Conservation (phyloP, 2,888 invertebrate species). For the Apotomis betuletana region DNA sequence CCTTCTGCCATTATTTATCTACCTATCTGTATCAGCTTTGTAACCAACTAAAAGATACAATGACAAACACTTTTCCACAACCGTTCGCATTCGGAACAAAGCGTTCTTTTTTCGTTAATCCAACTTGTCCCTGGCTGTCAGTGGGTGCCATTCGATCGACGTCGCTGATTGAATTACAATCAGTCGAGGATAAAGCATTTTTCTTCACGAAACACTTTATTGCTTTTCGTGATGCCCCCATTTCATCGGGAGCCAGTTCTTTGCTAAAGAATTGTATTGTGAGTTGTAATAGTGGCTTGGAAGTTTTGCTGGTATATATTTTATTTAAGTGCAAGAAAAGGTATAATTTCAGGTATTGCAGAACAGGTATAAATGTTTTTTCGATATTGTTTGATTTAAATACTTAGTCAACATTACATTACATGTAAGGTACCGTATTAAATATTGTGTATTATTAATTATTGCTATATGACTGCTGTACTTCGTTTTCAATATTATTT, state of each 20-base stretch:
- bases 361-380: too few relatives aligned
- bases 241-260: slow-evolving; percentile 6
- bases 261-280: slow-evolving; percentile 1
- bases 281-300: too few relatives aligned
- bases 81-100: slow-evolving; percentile 3
- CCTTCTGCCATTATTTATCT: too few relatives aligned
- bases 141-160: slow-evolving; percentile 19
- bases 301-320: neutral
- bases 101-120: slow-evolving; percentile 11
- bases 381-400: too few relatives aligned
- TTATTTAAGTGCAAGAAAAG: too few relatives aligned
- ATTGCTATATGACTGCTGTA: too few relatives aligned
- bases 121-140: slow-evolving; percentile 20
- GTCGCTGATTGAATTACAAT: slow-evolving; percentile 53
- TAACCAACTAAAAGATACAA: slow-evolving; percentile 3
- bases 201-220: slow-evolving; percentile 29
- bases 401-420: too few relatives aligned
- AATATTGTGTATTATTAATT: too few relatives aligned
- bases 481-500: too few relatives aligned
- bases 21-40: neutral
- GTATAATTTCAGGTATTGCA: too few relatives aligned
- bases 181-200: slow-evolving; percentile 35
- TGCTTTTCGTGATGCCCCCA: slow-evolving; percentile 9
- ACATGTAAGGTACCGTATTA: too few relatives aligned
- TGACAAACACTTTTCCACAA: slow-evolving; percentile 15